Base-by-base conservation (phyloP, 2,113 vertebrate genomes). In the Neofelis nebulosa region DNA sequence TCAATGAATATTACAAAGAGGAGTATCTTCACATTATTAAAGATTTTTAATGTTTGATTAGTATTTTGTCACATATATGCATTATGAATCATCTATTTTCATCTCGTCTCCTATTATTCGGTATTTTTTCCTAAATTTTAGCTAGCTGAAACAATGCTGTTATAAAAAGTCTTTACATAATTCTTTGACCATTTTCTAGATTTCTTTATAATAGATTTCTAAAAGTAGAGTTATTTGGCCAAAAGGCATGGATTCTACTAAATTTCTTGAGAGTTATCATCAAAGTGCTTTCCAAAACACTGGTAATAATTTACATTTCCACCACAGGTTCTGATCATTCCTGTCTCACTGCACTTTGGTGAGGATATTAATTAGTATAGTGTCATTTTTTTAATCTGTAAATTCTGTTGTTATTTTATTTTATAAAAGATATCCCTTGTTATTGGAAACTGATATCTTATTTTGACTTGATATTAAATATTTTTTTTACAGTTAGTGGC, bases 1-100 rank as follows among this genome's bases (percentile, higher is more conserved):
- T 89, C 36, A 95, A 41, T 48, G 29, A 84, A 71, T 84, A 63
- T 68, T 69, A 7, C 6, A 80, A 68, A 55, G 12, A 65, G 65
- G 4, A 94, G 4, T 81, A 79, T 83, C 90, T 94, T 94, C 48
- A 91, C 1, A 52, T 69, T 41, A 55, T 55, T 93, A 38, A 83
- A 74, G 2, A 91, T 74, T 31, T 82, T 88, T 71, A 82, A 50
- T 55, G 29, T 23, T 89, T 78, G 15, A 69, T 76, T 31, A 89
- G 11, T 91, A 91, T 89, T 97, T 95, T 5, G 38, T 93, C n/a
- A 86, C 10, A 50, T 33, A 50, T 9, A 16, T 63, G 57, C 65
- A 55, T 85, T 76, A 66, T 68, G 68, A 71, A 82, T 50, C 19
- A 96, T 84, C 79, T 85, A 4, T 71, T 63, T 97, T 63, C 85